phyloP scores from a whole-genome alignment of 1,140 invertebrate species.

The Meloidogyne exigua region DNA sequence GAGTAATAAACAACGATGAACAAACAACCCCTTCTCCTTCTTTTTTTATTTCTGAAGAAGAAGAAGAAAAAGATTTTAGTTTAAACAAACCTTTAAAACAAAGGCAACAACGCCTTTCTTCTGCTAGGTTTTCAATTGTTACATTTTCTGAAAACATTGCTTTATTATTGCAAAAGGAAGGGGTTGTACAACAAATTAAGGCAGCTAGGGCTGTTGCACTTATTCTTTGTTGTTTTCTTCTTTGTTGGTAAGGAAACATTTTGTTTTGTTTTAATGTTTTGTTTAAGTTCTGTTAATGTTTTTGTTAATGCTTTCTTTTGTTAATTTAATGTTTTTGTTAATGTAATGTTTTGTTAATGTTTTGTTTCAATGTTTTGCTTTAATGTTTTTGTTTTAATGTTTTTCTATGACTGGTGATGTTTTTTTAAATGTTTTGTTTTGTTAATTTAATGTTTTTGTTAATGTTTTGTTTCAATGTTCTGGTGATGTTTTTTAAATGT shows the following conservation, averaged over 20 bases:
- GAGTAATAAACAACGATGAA: not conserved
- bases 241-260: slow-evolving; percentile 21
- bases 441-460: no score
- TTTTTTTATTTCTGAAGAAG: not conserved
- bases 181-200: slow-evolving; percentile 35
- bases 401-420: no score
- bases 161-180: slow-evolving; percentile 36
- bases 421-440: no score
- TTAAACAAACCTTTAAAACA: slow-evolving; percentile 12
- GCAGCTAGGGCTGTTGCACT: slow-evolving; percentile 40
- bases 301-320: no score
- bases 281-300: no score
- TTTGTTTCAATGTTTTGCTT: no score
- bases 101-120: slow-evolving; percentile 17
- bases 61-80: slow-evolving; percentile 9
- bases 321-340: no score
- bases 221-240: slow-evolving; percentile 34
- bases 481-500: no score
- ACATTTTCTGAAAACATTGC: slow-evolving; percentile 37
- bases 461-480: no score
- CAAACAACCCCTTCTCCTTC: not conserved
- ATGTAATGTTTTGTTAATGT: no score
- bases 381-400: no score
- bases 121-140: slow-evolving; percentile 32
- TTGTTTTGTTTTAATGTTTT: no score